Percentiles rank a stretch among this genome's conserved stretches.
phyloP scores from a whole-genome alignment of 2,113 vertebrate genomes.

The Drymodes brunneopygia region DNA sequence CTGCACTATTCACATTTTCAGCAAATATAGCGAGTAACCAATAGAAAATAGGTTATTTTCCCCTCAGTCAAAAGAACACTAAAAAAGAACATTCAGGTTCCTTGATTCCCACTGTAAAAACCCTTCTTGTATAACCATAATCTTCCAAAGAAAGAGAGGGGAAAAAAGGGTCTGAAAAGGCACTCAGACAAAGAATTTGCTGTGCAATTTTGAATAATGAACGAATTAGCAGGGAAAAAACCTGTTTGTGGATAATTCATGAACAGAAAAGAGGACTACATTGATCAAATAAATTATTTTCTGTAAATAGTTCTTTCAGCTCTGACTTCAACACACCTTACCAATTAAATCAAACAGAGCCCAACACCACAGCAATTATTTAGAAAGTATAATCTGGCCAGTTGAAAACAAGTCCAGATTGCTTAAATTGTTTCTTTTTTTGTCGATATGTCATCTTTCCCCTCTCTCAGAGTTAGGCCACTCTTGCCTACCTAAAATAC shows the following conservation, averaged over 20 bases:
- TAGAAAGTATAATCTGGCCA: background rate
- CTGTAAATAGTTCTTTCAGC: constrained; percentile 7
- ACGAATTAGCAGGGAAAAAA: background rate
- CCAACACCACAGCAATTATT: background rate
- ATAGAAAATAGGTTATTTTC: constrained; percentile 5
- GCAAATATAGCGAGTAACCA: constrained; percentile 17
- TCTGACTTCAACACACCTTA: background rate
- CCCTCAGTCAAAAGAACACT: background rate
- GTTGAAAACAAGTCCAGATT: background rate
- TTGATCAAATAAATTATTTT: constrained; percentile 34
- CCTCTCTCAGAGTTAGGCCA: background rate
- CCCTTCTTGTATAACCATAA: background rate
- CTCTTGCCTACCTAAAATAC: background rate
- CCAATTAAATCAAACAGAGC: constrained; percentile 21
- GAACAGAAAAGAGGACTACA: background rate
- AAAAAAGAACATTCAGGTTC: background rate
- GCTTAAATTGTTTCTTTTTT: background rate
- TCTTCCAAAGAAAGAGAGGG: background rate
- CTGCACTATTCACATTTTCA: constrained; percentile 1
- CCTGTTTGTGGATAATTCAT: background rate
- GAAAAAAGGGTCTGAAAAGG: background rate
- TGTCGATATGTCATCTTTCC: background rate
- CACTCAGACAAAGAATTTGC: background rate
- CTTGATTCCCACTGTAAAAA: background rate
- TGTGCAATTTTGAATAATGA: constrained; percentile 6